phyloP scores from a whole-genome alignment of 2,888 invertebrate species.

The Chrysina gloriosa region DNA sequence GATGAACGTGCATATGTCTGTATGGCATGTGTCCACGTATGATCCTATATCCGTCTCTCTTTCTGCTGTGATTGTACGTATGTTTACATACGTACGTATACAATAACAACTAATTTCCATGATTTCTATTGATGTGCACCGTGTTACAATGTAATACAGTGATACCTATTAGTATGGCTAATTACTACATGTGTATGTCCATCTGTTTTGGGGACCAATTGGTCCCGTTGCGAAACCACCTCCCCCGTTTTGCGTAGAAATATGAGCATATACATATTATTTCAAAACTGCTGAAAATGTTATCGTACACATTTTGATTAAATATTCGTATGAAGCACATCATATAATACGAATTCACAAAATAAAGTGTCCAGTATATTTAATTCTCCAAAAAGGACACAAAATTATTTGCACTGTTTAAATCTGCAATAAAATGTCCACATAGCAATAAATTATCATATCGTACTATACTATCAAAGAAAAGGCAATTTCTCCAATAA shows the following conservation, averaged over 20 bases:
- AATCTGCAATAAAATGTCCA: too few relatives aligned
- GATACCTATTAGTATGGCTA: conserved; percentile 53
- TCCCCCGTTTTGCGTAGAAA: too few relatives aligned
- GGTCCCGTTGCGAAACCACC: background rate
- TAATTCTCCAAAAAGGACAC: too few relatives aligned
- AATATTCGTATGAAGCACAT: too few relatives aligned
- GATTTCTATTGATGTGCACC: conserved; percentile 59
- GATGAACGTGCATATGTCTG: background rate
- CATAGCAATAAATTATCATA: too few relatives aligned
- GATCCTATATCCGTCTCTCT: conserved; percentile 39
- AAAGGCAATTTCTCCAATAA: too few relatives aligned
- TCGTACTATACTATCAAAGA: too few relatives aligned
- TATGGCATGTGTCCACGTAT: background rate
- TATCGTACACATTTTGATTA: too few relatives aligned
- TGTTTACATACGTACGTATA: conserved; percentile 54
- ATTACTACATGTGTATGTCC: conserved; percentile 49
- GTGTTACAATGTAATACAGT: conserved; percentile 54
- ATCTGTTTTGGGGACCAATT: conserved; percentile 8
- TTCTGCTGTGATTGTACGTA: conserved; percentile 39
- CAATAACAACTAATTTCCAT: conserved; percentile 64
- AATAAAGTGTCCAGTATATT: too few relatives aligned
- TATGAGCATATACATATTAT: background rate
- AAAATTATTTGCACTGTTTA: too few relatives aligned
- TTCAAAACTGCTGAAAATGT: background rate
- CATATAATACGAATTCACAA: too few relatives aligned